Conservation (phyloP, 1,140 invertebrate species). For the Bombus terrestris region DNA sequence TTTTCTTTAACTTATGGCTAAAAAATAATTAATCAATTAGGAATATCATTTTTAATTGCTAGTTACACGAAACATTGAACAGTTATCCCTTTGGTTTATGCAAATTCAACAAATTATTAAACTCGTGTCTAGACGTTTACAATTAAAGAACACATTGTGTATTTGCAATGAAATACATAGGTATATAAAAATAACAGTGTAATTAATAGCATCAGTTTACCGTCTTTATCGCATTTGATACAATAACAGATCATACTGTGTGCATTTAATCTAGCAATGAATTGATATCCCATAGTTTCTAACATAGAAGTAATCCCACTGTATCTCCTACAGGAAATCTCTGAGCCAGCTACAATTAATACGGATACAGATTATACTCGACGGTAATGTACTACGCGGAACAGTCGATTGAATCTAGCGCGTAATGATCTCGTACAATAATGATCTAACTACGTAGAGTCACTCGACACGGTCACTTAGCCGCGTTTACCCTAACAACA, state of each 20-base stretch:
- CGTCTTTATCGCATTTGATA: neutral
- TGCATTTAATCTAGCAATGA: neutral
- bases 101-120: neutral
- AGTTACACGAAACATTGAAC: neutral
- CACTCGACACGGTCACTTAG: constrained; percentile 25
- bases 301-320: constrained; percentile 17
- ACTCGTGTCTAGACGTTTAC: neutral
- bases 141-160: neutral
- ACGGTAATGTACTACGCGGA: constrained; percentile 13
- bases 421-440: constrained; percentile 36
- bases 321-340: constrained; percentile 11
- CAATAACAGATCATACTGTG: neutral
- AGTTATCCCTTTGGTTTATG: neutral
- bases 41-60: too few species aligned
- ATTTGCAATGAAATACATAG: neutral
- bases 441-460: constrained; percentile 11
- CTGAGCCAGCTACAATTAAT: constrained; percentile 25
- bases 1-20: too few species aligned
- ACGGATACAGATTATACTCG: constrained; percentile 30
- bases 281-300: neutral
- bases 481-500: neutral
- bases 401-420: constrained; percentile 14
- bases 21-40: too few species aligned
- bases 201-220: neutral
- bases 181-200: neutral